Evolutionary conservation across 2,888 invertebrate genomes (phyloP), one percentile per base, ranked within the genome.

Genomic region (Geotrupes spiniger): DNA sequence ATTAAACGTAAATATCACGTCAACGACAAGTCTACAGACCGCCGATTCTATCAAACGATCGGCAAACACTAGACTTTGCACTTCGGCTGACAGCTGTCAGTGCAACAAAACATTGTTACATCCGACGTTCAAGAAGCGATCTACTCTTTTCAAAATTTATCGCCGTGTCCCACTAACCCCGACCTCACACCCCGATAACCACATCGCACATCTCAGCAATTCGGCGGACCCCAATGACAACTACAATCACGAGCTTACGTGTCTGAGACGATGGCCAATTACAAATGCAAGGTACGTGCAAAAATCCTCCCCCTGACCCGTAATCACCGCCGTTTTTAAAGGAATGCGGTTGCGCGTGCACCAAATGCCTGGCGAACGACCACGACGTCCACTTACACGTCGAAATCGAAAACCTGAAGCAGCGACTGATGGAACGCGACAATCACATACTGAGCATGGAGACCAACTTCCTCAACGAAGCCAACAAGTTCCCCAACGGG

Each of bases 371-470:
- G 15, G 66, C 68, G 37, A 64, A 37, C 48, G 71, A 72, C 52
- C 70, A 72, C 39, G 81, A 81, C 60, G 79, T 85, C 63, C 89
- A 91, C 73, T 78, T 92, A 60, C 89, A 88, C 63, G 87, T 85
- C 40, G 93, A 94, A 76, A 87, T 94, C 66, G 92, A 92, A 69
- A 87, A 87, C 68, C 75, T 95, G 60, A 85, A 90, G 64, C 88
- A 89, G 69, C 83, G 87, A 59, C 74, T 95, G 25, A 75, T 86
- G 10, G 92, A 92, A 68, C 81, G 87, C 60, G 91, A 93, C 66
- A 79, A 81, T 57, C 90, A 92, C 68, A 87, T 94, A 61, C 81
- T 88, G 54, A 87, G 85, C 62, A 85, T 94, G 78, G 93, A 94
- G 73, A 85, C 87, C 1, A 91, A 89, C 69, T 89, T 91, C 70